Evolutionary conservation across 2,888 invertebrate genomes (phyloP), one percentile per base, ranked within the genome.

Genomic region (Megamerina dolium): DNA sequence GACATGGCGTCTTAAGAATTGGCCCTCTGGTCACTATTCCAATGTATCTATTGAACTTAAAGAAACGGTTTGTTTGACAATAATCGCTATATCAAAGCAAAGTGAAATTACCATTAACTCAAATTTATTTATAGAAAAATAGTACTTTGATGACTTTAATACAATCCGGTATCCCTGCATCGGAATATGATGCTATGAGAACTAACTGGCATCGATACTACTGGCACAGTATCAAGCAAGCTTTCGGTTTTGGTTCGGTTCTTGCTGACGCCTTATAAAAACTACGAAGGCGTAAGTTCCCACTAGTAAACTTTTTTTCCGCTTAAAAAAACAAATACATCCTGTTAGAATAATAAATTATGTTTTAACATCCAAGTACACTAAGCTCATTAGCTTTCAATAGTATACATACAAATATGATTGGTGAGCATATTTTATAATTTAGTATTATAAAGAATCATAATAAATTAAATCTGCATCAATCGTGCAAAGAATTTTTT

Each of bases 131-230:
- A n/a, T 73, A 83, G 78, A 86, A 82, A 17, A 93, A 93, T 65
- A 85, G 86, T 61, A 96, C 97, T 0, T 78, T 86, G 64, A 80
- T 99, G 47, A 79, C 74, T 31, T 70, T 99, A 37, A 80, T 76
- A 31, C 97, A 97, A 70, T 81, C 79, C 3, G 84, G 87, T 36
- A 87, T 99, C 10, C 99, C 99, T 2, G 71, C 79, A 5, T 75
- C 78, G 41, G 94, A 87, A 68, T 79, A 80, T 46, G 85, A 87
- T 5, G 79, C 82, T 34, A 92, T 95, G 27, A 78, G 77, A 59
- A 79, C 81, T 46, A 96, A 96, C 62, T 97, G 96, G 96, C 82
- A 85, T 50, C 79, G 86, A 45, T 92, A 95, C 73, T 99, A 97
- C 69, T 95, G 94, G 82, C 85, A 90, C 61, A 83, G 92, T 57